phyloP scores from a whole-genome alignment of 2,113 vertebrate species.

The Saguinus midas region DNA sequence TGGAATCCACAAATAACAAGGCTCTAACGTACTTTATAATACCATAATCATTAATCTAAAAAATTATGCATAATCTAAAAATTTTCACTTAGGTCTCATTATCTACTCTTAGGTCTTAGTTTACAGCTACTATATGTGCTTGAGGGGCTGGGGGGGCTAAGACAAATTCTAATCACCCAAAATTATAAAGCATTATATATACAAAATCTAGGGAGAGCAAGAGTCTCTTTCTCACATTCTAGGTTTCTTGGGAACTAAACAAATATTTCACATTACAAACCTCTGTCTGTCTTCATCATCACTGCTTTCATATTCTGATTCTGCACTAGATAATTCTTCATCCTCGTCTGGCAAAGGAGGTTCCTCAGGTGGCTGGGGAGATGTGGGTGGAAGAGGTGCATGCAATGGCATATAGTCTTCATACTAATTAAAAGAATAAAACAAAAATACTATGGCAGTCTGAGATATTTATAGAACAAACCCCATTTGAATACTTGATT shows the following conservation, averaged over 20 bases:
- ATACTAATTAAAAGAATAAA: conserved; percentile 83
- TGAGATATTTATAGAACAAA: not conserved
- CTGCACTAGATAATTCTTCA: conserved; percentile 87
- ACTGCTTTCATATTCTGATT: conserved; percentile 96
- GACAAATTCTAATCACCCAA: not conserved
- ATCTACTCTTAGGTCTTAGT: not conserved
- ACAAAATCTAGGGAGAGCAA: not conserved
- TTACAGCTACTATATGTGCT: not conserved
- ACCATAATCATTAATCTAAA: not conserved
- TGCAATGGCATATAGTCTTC: conserved; percentile 86
- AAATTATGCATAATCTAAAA: not conserved
- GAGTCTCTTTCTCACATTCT: not conserved
- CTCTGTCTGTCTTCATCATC: conserved; percentile 95
- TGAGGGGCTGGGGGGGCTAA: not conserved
- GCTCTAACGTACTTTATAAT: not conserved
- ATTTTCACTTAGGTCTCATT: not conserved
- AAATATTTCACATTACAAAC: conserved; percentile 74
- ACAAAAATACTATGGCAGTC: not conserved
- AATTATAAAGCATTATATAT: not conserved
- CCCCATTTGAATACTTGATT: not conserved
- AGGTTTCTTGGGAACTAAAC: not conserved
- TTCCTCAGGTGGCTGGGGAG: conserved; percentile 91
- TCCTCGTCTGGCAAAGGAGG: conserved; percentile 93
- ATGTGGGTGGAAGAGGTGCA: conserved; percentile 86
- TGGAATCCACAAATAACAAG: not conserved